Base-by-base conservation (phyloP, 1,140 invertebrate species). In the Drosophila dunni region DNA sequence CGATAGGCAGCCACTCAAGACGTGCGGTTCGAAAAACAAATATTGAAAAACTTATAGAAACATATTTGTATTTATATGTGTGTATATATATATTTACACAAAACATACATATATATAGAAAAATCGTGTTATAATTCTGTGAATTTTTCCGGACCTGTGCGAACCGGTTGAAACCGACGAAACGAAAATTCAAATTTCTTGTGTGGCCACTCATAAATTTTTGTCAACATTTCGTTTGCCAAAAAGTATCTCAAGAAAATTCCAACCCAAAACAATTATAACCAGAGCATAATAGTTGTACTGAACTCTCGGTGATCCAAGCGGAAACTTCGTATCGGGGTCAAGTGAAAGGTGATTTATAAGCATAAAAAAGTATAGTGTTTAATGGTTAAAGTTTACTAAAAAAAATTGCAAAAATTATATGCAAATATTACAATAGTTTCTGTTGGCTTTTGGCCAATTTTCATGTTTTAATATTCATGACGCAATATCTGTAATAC, bases 1-100 rank as follows among this genome's bases (percentile, higher is more conserved):
- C 77, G 66, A 70, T 75, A 53, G 78, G 54, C 85, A 53, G 75
- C 80, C 73, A 75, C 78, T 75, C 56, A 90, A 78, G 84, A 84
- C 85, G 84, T 81, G 62, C 71, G 71, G 54, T 71, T 63, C 61
- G 60, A 65, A 66, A 60, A 65, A 8, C n/a, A 7, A 54, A 40
- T 58, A 46, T 53, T 6, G 2, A 36, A 58, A 40, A 58, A 40
- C 65, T 66, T 15, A 40, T 24, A 62, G 2, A 61, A 36, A 44
- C 46, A 62, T 38, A 76, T 38, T 63, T 60, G 5, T 68, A 68
- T 62, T 75, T 63, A 17, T 38, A 38, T 53, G 42, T 11, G 62
- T 44, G 68, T 58, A 51, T 48, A 7, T 56, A 51, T 50, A 65
- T 63, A 70, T 80, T 64, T 60, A 66, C 36, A 62, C 29, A 29